Evolutionary conservation across 2,888 invertebrate genomes (phyloP).

Genomic region (Nezara viridula): DNA sequence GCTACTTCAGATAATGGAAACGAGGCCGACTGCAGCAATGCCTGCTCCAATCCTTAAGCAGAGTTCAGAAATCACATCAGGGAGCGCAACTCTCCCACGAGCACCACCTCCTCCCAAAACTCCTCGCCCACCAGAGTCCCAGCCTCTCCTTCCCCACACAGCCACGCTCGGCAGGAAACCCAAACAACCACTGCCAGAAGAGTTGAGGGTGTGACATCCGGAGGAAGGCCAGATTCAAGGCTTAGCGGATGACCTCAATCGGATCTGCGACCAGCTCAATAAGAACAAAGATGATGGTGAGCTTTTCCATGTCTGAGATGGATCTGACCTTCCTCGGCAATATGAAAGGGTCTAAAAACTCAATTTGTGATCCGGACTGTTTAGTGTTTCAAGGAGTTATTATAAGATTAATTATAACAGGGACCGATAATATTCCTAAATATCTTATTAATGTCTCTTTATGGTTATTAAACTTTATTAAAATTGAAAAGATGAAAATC

Average conservation of each 20-base stretch:
- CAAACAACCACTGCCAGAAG: slow-evolving; percentile 68
- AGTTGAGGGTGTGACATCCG: slow-evolving; percentile 87
- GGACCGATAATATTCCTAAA: slow-evolving; percentile 44
- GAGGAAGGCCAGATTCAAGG: slow-evolving; percentile 65
- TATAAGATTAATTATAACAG: slow-evolving; percentile 33
- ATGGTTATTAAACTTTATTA: slow-evolving; percentile 1
- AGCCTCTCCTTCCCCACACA: slow-evolving; percentile 70
- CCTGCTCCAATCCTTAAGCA: slow-evolving; percentile 62
- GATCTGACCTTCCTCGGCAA: slow-evolving; percentile 33
- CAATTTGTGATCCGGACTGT: background rate
- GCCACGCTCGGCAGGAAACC: slow-evolving; percentile 67
- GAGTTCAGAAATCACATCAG: slow-evolving; percentile 54
- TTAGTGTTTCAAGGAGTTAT: slow-evolving; percentile 8
- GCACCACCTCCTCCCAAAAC: slow-evolving; percentile 66
- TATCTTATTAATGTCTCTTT: slow-evolving; percentile 32
- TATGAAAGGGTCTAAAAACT: background rate
- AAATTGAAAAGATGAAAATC: background rate
- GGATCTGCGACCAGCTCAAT: slow-evolving; percentile 66
- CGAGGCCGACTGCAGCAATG: slow-evolving; percentile 62
- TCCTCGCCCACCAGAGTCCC: slow-evolving; percentile 73
- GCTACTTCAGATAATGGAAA: slow-evolving; percentile 66
- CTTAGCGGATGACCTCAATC: slow-evolving; percentile 65
- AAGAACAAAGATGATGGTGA: slow-evolving; percentile 64
- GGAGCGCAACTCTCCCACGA: slow-evolving; percentile 65
- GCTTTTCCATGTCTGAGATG: slow-evolving; percentile 64